These are phyloP conservation scores for Zingel zingel DNA, from an alignment of 2,113 vertebrate species.

Conservation along the genomic window DNA sequence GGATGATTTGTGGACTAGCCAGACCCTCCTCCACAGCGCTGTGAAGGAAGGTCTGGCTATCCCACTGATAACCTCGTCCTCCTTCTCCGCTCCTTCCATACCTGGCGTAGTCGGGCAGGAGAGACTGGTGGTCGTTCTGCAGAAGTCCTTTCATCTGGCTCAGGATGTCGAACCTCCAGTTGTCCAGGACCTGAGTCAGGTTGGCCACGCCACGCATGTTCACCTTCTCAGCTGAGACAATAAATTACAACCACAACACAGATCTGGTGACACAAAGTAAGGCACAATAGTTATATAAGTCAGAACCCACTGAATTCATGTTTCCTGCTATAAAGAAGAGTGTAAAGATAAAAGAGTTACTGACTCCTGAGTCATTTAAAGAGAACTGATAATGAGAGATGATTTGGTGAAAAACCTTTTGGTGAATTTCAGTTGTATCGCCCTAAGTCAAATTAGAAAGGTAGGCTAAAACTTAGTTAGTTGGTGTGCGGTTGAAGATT, in stretches of 20 bases:
- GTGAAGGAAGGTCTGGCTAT: not conserved
- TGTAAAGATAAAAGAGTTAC: too few species aligned
- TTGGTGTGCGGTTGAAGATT: too few species aligned
- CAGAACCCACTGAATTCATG: not conserved
- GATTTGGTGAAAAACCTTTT: too few species aligned
- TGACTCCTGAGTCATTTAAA: too few species aligned
- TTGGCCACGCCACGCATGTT: conserved; percentile 84
- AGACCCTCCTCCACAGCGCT: too few species aligned
- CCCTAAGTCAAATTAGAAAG: too few species aligned
- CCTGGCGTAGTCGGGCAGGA: conserved; percentile 87
- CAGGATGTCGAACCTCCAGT: conserved; percentile 87
- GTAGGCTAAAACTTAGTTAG: too few species aligned
- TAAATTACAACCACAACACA: not conserved
- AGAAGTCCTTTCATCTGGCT: conserved; percentile 80
- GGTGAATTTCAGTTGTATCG: too few species aligned
- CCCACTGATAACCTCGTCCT: not conserved
- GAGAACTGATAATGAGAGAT: not conserved
- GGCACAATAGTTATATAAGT: not conserved
- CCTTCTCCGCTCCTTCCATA: conserved; percentile 24
- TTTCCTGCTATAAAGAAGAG: not conserved
- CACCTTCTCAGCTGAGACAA: conserved; percentile 81
- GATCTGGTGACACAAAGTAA: too few species aligned
- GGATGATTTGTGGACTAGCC: too few species aligned
- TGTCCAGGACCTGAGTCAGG: conserved; percentile 85
- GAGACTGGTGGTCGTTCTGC: conserved; percentile 84